These are phyloP conservation scores for Plagodis pulveraria DNA, from an alignment of 2,888 invertebrate genomes.

Conservation along the genomic window DNA sequence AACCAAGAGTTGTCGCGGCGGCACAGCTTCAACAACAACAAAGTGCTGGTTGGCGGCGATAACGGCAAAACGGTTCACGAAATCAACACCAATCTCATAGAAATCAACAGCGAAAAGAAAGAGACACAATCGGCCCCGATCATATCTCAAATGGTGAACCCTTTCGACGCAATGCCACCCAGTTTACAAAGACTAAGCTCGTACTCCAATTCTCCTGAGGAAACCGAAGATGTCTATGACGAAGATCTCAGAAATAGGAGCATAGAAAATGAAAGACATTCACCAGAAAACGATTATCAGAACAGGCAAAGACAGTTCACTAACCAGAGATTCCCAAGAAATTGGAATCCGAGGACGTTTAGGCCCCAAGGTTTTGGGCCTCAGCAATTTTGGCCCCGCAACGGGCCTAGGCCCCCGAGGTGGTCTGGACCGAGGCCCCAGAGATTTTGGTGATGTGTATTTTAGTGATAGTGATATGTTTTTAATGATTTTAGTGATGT, in stretches of 20 bases:
- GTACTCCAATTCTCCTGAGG: constrained; percentile 40
- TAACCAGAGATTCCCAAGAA: constrained; percentile 69
- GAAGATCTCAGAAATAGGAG: constrained; percentile 59
- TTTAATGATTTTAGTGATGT: constrained; percentile 33
- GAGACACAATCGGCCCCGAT: constrained; percentile 54
- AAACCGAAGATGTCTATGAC: constrained; percentile 55
- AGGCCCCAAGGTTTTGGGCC: constrained; percentile 43
- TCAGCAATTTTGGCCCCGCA: constrained; percentile 61
- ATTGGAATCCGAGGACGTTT: constrained; percentile 57
- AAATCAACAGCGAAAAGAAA: constrained; percentile 56
- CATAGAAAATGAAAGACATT: constrained; percentile 39
- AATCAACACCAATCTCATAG: constrained; percentile 53
- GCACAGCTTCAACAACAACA: constrained; percentile 75
- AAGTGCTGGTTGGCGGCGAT: constrained; percentile 74
- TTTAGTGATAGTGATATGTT: constrained; percentile 16
- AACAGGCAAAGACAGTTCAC: constrained; percentile 49
- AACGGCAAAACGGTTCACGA: constrained; percentile 59
- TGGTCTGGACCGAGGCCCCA: constrained; percentile 70
- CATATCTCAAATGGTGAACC: constrained; percentile 59
- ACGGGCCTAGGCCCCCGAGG: constrained; percentile 68
- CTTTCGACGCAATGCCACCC: constrained; percentile 72
- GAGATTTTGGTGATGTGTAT: constrained; percentile 74
- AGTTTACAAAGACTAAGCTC: constrained; percentile 41
- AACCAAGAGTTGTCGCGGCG: constrained; percentile 82
- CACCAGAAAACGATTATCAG: constrained; percentile 56